These are phyloP conservation scores for Leptogaster cylindrica DNA, from an alignment of 2,888 invertebrate species.

Conservation along the genomic window DNA sequence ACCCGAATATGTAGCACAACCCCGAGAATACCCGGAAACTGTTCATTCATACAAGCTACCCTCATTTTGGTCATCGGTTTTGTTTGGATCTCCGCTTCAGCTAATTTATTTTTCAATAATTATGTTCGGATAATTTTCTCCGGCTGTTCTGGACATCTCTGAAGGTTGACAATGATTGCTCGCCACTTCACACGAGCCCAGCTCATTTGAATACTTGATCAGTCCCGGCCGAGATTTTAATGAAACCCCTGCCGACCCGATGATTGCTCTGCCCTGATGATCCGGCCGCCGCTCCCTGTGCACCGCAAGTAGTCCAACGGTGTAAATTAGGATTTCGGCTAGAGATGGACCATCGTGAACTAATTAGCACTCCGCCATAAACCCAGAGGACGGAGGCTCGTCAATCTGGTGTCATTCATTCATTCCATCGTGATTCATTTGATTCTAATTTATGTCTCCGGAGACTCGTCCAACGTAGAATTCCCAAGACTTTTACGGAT, in stretches of 20 bases:
- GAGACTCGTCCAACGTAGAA: neutral
- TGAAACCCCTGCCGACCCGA: constrained; percentile 32
- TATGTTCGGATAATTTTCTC: neutral
- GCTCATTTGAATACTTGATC: constrained; percentile 37
- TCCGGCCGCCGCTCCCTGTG: constrained; percentile 24
- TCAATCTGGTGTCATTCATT: neutral
- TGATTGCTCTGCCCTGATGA: constrained; percentile 15
- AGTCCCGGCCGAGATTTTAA: constrained; percentile 16
- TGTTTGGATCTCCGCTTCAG: too few relatives aligned
- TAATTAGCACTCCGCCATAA: constrained; percentile 33
- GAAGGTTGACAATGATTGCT: constrained; percentile 2
- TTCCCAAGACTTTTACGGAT: constrained; percentile 22
- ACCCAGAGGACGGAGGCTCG: constrained; percentile 1
- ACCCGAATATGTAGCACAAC: too few relatives aligned
- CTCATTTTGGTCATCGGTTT: too few relatives aligned
- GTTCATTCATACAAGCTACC: too few relatives aligned
- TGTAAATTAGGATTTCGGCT: constrained; percentile 22
- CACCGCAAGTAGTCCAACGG: constrained; percentile 25
- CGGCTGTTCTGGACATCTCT: neutral
- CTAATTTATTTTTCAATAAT: neutral
- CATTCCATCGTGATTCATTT: neutral
- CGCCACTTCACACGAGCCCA: constrained; percentile 22
- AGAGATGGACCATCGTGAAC: constrained; percentile 1
- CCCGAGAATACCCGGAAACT: too few relatives aligned
- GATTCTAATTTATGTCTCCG: neutral